A percentile compares a stretch with the other conserved stretches of the same genome.
phyloP scores from a whole-genome alignment of 2,113 vertebrate genomes.

The Pseudonaja textilis region DNA sequence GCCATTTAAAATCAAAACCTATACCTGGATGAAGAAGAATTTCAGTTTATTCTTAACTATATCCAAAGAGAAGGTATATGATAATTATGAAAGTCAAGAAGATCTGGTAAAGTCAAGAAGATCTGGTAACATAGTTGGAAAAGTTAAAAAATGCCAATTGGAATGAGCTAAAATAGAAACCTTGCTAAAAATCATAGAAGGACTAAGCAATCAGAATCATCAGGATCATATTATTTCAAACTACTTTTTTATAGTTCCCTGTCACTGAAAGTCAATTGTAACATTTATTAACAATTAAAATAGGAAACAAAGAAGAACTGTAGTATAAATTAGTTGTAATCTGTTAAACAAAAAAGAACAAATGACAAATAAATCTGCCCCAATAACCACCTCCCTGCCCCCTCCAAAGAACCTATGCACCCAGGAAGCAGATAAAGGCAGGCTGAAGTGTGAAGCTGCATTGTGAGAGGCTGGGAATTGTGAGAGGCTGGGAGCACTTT shows the following conservation, averaged over 20 bases:
- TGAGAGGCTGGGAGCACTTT: not conserved
- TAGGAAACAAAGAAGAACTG: not conserved
- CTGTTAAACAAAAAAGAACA: not conserved
- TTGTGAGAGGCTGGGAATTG: not conserved
- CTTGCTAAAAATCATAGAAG: not conserved
- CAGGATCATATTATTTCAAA: not conserved
- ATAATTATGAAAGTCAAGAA: not conserved
- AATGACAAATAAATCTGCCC: not conserved
- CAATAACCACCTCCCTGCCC: not conserved
- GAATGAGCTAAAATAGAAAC: not conserved
- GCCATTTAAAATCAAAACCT: slow-evolving; percentile 97
- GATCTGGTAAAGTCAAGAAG: not conserved
- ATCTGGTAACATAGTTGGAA: not conserved
- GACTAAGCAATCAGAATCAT: not conserved
- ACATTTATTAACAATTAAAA: not conserved
- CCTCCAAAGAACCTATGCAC: not conserved
- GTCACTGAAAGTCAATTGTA: not conserved
- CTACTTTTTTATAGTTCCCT: not conserved
- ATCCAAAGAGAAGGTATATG: not conserved
- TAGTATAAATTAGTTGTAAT: not conserved
- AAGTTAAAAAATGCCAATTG: not conserved
- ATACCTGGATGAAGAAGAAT: slow-evolving; percentile 72
- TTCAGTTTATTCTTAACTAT: slow-evolving; percentile 27
- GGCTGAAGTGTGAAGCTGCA: not conserved
- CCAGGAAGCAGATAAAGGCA: not conserved